Evolutionary conservation across 2,797 vertebrate species (phyloP).

Genomic region (Sebastes iracundus): DNA sequence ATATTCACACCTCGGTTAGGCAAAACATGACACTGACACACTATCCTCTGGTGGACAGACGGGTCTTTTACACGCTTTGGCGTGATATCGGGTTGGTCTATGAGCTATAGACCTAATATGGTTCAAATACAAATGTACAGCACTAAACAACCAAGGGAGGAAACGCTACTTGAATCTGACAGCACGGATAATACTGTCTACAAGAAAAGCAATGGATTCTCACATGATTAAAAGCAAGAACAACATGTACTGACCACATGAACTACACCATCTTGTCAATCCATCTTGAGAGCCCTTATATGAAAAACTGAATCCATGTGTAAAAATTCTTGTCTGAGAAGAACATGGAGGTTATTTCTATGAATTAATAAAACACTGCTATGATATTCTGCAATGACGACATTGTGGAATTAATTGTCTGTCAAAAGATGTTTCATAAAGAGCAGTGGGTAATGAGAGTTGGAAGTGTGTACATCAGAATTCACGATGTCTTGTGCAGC

Average conservation of each 20-base stretch:
- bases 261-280: background rate
- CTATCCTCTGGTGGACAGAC: no score
- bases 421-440: background rate
- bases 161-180: background rate
- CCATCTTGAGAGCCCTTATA: background rate
- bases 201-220: background rate
- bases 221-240: background rate
- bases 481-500: background rate
- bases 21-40: no score
- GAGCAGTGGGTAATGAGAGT: background rate
- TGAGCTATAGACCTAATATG: background rate
- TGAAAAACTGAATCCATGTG: background rate
- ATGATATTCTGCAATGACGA: background rate
- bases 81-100: no score
- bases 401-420: background rate
- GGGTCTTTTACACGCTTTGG: no score
- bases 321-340: background rate
- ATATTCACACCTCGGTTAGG: no score
- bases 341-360: background rate
- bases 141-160: background rate
- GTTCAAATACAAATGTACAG: background rate
- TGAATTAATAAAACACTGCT: background rate
- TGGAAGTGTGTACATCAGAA: background rate
- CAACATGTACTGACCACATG: background rate
- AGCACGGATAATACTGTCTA: background rate